These are phyloP conservation scores for Oscheius sp. DNA, from an alignment of 2,888 invertebrate genomes.

Conservation along the genomic window DNA sequence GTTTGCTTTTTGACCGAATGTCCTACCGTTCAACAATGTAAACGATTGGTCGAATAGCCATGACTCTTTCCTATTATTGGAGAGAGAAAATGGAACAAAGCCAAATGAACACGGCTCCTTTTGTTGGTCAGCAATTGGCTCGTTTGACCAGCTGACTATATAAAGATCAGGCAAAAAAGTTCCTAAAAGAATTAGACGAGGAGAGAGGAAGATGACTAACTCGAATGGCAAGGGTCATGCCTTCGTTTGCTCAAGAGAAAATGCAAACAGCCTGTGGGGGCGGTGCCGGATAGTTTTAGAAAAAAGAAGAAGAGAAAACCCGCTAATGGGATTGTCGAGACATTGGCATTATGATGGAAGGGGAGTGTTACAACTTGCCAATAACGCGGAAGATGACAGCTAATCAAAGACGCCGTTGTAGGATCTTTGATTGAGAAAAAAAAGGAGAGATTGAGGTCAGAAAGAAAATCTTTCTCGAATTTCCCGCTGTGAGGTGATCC, in stretches of 20 bases:
- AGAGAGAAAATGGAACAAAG: conserved; percentile 3
- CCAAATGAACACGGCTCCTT: neutral
- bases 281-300: neutral
- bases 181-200: neutral
- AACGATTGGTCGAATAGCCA: neutral
- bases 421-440: too few relatives aligned
- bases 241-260: conserved; percentile 4
- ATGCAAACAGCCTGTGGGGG: conserved; percentile 1
- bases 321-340: neutral
- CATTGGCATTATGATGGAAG: too few relatives aligned
- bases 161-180: neutral
- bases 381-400: too few relatives aligned
- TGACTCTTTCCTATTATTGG: neutral
- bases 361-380: too few relatives aligned
- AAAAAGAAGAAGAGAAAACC: neutral
- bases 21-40: neutral
- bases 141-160: neutral
- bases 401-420: too few relatives aligned
- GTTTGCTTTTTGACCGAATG: neutral
- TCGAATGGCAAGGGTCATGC: conserved; percentile 3
- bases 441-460: too few relatives aligned
- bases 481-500: too few relatives aligned
- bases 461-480: too few relatives aligned
- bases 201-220: neutral
- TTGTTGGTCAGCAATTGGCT: neutral